Percentiles rank a stretch among this genome's conserved stretches.
Conservation (phyloP, 2,797 vertebrate species). For the Picus viridis region DNA sequence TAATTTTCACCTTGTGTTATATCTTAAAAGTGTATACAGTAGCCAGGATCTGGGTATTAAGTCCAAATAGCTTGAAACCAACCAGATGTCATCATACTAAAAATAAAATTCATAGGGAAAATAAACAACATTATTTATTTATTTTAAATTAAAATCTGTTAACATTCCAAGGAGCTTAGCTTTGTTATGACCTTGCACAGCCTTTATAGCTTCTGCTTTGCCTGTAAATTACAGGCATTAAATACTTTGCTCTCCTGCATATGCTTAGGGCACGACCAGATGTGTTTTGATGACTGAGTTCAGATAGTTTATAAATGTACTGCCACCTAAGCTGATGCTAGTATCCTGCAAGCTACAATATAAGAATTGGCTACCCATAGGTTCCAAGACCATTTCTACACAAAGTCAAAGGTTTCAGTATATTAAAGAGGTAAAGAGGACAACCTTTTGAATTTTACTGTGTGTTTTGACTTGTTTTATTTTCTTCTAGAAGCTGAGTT, state of each 20-base stretch:
- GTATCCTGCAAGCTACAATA: not conserved
- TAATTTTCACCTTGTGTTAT: not conserved
- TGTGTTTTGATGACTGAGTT: not conserved
- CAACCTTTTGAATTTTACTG: not conserved
- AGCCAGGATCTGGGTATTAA: not conserved
- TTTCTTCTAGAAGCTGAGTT: not conserved
- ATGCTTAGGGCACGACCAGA: not conserved
- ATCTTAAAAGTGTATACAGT: not conserved
- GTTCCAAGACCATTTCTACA: not conserved
- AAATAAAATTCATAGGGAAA: not conserved
- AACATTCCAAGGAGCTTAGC: not conserved
- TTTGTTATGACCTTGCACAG: not conserved
- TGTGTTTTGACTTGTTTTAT: not conserved
- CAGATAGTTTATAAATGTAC: not conserved
- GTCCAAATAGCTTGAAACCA: not conserved
- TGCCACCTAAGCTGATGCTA: not conserved
- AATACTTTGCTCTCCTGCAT: not conserved
- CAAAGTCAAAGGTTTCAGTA: not conserved
- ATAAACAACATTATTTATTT: not conserved
- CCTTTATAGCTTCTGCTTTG: not conserved
- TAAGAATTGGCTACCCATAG: rapidly evolving
- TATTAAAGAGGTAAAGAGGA: not conserved
- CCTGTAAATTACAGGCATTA: not conserved
- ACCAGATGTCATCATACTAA: not conserved
- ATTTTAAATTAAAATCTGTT: slow-evolving; percentile 3